phyloP scores from a whole-genome alignment of 2,888 invertebrate species.

The Eupsilia transversa region DNA sequence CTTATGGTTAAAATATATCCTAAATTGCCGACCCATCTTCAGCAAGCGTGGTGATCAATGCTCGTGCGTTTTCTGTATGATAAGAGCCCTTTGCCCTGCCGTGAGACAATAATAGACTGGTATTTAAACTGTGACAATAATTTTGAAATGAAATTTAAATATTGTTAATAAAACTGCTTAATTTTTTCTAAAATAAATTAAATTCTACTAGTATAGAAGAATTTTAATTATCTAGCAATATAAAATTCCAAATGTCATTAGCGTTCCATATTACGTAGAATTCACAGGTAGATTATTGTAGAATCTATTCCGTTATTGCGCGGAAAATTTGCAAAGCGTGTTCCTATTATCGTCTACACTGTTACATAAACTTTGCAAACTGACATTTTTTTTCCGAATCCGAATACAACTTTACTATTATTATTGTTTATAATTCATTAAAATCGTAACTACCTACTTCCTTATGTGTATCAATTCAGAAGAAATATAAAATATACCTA shows the following conservation, averaged over 20 bases:
- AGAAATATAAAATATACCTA: not conserved
- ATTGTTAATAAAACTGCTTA: not conserved
- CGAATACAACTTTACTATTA: not conserved
- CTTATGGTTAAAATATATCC: not conserved
- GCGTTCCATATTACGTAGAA: conserved; percentile 32
- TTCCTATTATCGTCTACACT: not conserved
- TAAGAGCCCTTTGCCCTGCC: not conserved
- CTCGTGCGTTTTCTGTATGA: not conserved
- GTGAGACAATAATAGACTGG: not conserved
- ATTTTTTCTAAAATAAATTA: not conserved
- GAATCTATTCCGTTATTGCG: not conserved
- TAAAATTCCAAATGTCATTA: conserved; percentile 25
- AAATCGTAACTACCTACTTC: not conserved
- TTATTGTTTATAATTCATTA: not conserved
- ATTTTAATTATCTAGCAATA: conserved; percentile 11
- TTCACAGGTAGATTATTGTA: too few species aligned
- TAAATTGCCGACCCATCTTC: not conserved
- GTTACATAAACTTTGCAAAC: not conserved
- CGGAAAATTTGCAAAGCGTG: not conserved
- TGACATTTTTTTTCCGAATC: not conserved
- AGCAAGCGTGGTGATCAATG: not conserved
- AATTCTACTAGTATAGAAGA: not conserved
- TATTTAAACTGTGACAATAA: not conserved
- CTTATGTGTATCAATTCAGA: not conserved
- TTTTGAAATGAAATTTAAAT: not conserved